Base-by-base conservation (phyloP, 2,113 vertebrate genomes). In the Corvus cornix region DNA sequence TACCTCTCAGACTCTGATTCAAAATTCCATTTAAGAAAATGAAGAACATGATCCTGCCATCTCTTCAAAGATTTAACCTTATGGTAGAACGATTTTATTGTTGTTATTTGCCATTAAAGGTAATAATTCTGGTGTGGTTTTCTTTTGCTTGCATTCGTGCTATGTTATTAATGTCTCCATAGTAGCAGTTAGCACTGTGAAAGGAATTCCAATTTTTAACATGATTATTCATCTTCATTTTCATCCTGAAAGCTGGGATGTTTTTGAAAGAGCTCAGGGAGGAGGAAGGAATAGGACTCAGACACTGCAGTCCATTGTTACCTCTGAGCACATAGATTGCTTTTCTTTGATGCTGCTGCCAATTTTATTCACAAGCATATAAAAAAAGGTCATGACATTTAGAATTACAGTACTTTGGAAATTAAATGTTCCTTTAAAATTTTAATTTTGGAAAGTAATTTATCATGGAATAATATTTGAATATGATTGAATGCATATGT, bases 301-400 rank as follows among this genome's bases (percentile, higher is more conserved):
- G 82, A 77, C 53, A 16, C 17, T 33, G 53, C 30, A 92, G 55
- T 66, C 85, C 86, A 43, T 58, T 93, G 64, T 59, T 46, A 74
- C 87, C 80, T 91, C 91, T 7, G 7, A 96, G 86, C 84, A 86
- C 93, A 93, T 6, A 91, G 49, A 52, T 43, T 74, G 72, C 92
- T 92, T 94, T 90, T 83, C 87, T 89, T 96, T 95, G 66, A 91
- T 73, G 63, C 82, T 74, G 84, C 79, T 97, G 94, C 88, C 92
- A 95, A 78, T 95, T 94, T 91, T 91, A 95, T 94, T 89, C 84
- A 89, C 72, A 75, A 91, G 91, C 1, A 0, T 49, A 92, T 84
- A 87, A 60, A 90, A 93, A 94, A 90, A 97, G 91, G 94, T 95
- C 88, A 87, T 5, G 95, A 88, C 96, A 97, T 96, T 97, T 95